Conservation (phyloP, 2,113 vertebrate species). For the Microcebus jonahi region DNA sequence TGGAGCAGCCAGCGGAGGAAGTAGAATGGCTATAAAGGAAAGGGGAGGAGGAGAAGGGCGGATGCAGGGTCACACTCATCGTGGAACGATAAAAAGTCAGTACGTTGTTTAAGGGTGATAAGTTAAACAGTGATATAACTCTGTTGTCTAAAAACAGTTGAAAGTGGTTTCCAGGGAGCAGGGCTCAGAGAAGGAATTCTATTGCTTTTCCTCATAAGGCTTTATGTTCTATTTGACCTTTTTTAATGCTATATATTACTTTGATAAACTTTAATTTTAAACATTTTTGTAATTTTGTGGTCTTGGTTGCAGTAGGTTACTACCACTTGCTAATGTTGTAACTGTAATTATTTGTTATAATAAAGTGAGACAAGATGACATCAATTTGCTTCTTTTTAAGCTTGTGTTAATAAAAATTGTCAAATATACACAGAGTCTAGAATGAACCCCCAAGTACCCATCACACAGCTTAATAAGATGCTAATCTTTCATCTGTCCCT, state of each 20-base stretch:
- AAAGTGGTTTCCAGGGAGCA: rapidly evolving
- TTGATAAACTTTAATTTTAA: neutral
- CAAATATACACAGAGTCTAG: neutral
- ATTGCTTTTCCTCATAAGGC: neutral
- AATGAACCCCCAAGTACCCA: neutral
- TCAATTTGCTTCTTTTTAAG: neutral
- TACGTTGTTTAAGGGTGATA: rapidly evolving
- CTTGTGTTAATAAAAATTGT: neutral
- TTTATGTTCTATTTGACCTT: neutral
- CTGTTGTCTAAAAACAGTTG: rapidly evolving
- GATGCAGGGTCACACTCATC: rapidly evolving
- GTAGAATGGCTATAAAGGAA: rapidly evolving
- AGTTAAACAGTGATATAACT: neutral
- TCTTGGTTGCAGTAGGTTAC: neutral
- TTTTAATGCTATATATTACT: neutral
- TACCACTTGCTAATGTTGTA: neutral
- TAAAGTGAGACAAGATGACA: neutral
- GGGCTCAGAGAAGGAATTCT: neutral
- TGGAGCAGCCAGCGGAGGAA: neutral
- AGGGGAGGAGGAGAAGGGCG: neutral
- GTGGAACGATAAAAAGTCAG: neutral
- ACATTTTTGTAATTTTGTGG: neutral
- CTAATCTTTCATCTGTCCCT: neutral
- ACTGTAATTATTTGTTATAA: neutral
- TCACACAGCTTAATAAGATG: neutral